Evolutionary conservation across 2,113 vertebrate species (phyloP).

Genomic region (Salvelinus fontinalis): DNA sequence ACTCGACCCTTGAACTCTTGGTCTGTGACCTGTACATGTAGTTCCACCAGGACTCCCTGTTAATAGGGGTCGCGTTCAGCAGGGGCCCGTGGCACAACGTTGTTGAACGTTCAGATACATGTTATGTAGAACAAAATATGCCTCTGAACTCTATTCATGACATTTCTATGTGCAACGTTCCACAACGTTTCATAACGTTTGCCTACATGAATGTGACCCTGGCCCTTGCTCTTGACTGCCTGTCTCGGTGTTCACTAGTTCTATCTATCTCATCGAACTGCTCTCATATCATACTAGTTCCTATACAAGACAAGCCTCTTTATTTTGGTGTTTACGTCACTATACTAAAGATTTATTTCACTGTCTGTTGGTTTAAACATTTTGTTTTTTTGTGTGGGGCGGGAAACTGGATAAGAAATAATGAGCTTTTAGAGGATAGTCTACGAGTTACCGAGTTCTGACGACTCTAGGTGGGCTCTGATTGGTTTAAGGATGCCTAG

Average conservation of each 20-base stretch:
- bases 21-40: conserved; percentile 5
- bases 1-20: not conserved
- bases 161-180: too few species aligned
- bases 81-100: not conserved
- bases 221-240: not conserved
- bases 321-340: conserved; percentile 51
- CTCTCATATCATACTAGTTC: conserved; percentile 7
- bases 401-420: too few species aligned
- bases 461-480: conserved; percentile 23
- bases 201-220: conserved; percentile 17
- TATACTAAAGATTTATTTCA: conserved; percentile 4
- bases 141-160: too few species aligned
- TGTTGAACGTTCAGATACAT: too few species aligned
- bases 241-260: too few species aligned
- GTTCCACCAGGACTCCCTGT: not conserved
- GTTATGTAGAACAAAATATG: too few species aligned
- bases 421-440: not conserved
- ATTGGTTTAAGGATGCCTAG: conserved; percentile 7
- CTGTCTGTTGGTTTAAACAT: not conserved
- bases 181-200: too few species aligned
- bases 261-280: conserved; percentile 3
- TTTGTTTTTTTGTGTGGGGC: not conserved
- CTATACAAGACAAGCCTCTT: conserved; percentile 22
- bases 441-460: too few species aligned
- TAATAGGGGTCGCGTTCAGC: conserved; percentile 8